Evolutionary conservation across 2,113 vertebrate species (phyloP).

Genomic region (Osmerus eperlanus): DNA sequence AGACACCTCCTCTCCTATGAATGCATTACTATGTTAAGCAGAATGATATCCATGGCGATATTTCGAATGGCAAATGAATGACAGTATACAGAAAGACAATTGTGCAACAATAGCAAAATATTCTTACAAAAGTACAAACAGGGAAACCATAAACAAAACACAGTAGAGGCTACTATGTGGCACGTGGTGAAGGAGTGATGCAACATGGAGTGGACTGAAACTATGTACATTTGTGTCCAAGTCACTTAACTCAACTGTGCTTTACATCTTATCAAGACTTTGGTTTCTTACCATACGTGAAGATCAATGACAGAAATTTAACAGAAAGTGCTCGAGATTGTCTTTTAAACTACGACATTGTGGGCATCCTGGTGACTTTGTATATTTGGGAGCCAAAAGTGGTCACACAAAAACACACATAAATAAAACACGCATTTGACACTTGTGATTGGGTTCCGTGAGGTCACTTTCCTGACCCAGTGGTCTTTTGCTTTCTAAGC

Average conservation of each 20-base stretch:
- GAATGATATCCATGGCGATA: constrained; percentile 18
- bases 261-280: constrained; percentile 18
- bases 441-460: constrained; percentile 24
- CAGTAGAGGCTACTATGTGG: constrained; percentile 38
- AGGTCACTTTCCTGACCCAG: constrained; percentile 15
- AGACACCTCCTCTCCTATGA: constrained; percentile 13
- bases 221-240: constrained; percentile 40
- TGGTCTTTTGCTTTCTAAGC: constrained; percentile 20
- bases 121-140: constrained; percentile 12
- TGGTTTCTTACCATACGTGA: constrained; percentile 28
- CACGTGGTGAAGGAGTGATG: constrained; percentile 38
- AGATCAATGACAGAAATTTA: constrained; percentile 15
- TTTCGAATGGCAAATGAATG: constrained; percentile 25
- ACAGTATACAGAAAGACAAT: constrained; percentile 15
- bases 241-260: constrained; percentile 5
- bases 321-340: constrained; percentile 56
- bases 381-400: constrained; percentile 35
- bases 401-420: constrained; percentile 21
- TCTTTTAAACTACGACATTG: constrained; percentile 40
- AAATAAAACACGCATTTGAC: constrained; percentile 48
- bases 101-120: constrained; percentile 65
- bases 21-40: constrained; percentile 5
- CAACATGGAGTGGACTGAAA: constrained; percentile 30
- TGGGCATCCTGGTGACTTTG: constrained; percentile 33
- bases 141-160: constrained; percentile 26